A percentile compares a stretch with the other conserved stretches of the same genome.
Conservation (phyloP, 2,888 invertebrate species). For the Caenorhabditis sp. region DNA sequence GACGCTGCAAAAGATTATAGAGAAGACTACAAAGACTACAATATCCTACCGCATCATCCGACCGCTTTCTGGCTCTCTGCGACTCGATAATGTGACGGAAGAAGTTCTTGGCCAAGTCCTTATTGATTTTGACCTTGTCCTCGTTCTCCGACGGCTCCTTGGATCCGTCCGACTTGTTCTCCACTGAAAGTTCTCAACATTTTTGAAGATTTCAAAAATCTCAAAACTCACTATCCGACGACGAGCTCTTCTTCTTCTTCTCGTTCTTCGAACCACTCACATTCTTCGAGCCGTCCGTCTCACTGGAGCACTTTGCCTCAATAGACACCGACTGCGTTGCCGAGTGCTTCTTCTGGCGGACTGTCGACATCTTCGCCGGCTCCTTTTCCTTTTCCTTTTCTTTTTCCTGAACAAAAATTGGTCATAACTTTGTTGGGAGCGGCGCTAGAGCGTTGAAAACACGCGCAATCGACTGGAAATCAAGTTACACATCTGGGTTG, state of each 20-base stretch:
- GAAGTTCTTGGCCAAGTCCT: slow-evolving; percentile 13
- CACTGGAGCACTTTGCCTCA: background rate
- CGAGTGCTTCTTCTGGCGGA: slow-evolving; percentile 11
- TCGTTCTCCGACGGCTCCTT: slow-evolving; percentile 23
- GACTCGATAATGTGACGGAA: slow-evolving; percentile 19
- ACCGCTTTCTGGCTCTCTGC: background rate
- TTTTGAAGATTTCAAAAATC: background rate
- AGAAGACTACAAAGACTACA: no score
- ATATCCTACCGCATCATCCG: slow-evolving; percentile 12
- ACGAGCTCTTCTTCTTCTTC: slow-evolving; percentile 27
- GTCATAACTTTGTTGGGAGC: no score
- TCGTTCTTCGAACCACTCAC: slow-evolving; percentile 15
- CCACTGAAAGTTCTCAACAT: slow-evolving; percentile 11
- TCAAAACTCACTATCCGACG: background rate
- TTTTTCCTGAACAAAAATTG: background rate
- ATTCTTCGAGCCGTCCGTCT: background rate
- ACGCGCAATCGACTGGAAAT: no score
- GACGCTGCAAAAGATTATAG: slow-evolving; percentile 4
- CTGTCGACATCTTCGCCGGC: background rate
- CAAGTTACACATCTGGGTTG: no score
- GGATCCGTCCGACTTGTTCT: slow-evolving; percentile 21
- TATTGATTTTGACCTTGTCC: slow-evolving; percentile 14
- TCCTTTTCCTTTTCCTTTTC: background rate
- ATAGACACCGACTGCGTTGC: background rate
- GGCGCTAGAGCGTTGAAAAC: no score